Percentiles rank a stretch among this genome's conserved stretches.
These are phyloP conservation scores for Zaprionus bogoriensis DNA, from an alignment of 2,888 invertebrate genomes.

Conservation along the genomic window DNA sequence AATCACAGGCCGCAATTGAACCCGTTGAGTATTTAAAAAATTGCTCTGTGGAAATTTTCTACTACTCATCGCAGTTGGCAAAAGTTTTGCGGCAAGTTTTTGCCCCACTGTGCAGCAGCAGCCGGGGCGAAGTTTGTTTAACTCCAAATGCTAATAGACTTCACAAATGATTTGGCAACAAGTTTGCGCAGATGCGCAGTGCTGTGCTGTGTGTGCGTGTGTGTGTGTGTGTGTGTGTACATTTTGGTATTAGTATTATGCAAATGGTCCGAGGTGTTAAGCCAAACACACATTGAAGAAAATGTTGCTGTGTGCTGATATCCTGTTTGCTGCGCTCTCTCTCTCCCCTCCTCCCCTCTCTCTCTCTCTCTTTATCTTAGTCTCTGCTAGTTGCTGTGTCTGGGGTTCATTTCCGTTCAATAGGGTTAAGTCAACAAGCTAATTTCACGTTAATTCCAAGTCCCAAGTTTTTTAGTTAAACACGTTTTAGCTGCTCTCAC, in stretches of 20 bases:
- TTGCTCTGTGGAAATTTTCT: neutral
- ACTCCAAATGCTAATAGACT: constrained; percentile 67
- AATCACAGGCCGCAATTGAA: neutral
- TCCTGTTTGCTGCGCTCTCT: constrained; percentile 28
- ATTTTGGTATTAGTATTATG: constrained; percentile 24
- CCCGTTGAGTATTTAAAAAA: neutral
- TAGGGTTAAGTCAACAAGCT: constrained; percentile 58
- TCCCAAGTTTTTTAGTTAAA: constrained; percentile 4
- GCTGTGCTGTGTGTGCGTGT: neutral
- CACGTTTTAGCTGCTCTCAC: no score
- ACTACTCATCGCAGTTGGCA: neutral
- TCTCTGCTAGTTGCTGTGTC: constrained; percentile 10
- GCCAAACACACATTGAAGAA: constrained; percentile 15
- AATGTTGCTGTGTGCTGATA: constrained; percentile 43
- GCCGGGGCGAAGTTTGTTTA: constrained; percentile 50
- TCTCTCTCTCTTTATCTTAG: neutral
- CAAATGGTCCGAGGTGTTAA: constrained; percentile 42
- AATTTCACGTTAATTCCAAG: constrained; percentile 58
- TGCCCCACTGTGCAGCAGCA: constrained; percentile 36
- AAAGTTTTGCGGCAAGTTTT: neutral
- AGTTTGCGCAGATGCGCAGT: constrained; percentile 22
- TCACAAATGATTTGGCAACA: constrained; percentile 65
- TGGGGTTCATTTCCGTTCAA: constrained; percentile 60
- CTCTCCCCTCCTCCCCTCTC: neutral
- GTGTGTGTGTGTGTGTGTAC: neutral